These are phyloP conservation scores for Thera obeliscata DNA, from an alignment of 2,888 invertebrate species.

Conservation along the genomic window DNA sequence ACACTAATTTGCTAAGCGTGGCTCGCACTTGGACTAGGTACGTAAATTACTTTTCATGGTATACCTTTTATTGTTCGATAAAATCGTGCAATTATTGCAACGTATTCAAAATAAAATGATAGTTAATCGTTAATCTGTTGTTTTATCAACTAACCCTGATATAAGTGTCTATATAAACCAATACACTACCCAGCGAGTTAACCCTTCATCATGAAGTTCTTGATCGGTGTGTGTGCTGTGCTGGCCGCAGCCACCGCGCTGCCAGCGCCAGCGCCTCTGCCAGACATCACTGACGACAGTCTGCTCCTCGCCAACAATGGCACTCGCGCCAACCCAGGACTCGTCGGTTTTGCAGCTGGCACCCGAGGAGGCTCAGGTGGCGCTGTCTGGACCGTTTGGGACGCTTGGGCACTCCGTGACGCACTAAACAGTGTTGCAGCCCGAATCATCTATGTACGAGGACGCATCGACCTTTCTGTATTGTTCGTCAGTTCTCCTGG, in stretches of 20 bases:
- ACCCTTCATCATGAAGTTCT: conserved; percentile 23
- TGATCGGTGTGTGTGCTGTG: conserved; percentile 8
- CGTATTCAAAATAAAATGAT: not conserved
- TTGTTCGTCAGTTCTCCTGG: conserved; percentile 18
- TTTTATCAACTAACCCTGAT: not conserved
- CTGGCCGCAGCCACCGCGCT: conserved; percentile 14
- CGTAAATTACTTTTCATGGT: no score
- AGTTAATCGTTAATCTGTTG: not conserved
- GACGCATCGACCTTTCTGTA: conserved; percentile 19
- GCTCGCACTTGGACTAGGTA: no score
- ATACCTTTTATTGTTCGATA: not conserved
- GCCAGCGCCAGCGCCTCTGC: conserved; percentile 3
- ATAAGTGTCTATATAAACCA: conserved; percentile 14
- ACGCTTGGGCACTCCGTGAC: conserved; percentile 18
- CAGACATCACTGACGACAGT: conserved; percentile 16
- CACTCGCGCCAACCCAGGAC: conserved; percentile 1
- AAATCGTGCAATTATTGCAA: not conserved
- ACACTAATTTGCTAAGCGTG: no score
- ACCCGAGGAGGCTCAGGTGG: conserved; percentile 16
- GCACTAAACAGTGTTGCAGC: conserved; percentile 11
- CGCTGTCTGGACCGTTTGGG: conserved; percentile 8
- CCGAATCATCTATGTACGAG: conserved; percentile 7
- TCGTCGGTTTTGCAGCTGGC: conserved; percentile 14
- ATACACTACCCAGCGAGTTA: not conserved
- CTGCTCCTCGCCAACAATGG: conserved; percentile 3